These are phyloP conservation scores for Urocitellus parryii DNA, from an alignment of 2,113 vertebrate genomes.

Conservation along the genomic window DNA sequence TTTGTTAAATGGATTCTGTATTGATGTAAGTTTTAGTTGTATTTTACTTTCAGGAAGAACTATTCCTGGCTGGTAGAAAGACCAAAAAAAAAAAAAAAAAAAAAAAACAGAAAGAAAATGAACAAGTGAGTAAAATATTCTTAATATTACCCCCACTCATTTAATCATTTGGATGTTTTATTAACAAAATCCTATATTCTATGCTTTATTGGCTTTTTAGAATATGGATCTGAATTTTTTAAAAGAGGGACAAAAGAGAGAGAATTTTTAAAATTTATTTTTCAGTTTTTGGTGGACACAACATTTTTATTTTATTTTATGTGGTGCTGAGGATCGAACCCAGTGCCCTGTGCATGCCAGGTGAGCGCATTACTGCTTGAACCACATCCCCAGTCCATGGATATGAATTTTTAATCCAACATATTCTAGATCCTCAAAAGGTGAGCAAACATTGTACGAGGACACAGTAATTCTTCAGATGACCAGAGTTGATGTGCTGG, in stretches of 20 bases:
- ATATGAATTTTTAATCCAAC: background rate
- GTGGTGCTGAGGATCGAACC: too few relatives aligned
- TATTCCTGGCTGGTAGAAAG: background rate
- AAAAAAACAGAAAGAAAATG: background rate
- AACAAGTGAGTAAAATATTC: background rate
- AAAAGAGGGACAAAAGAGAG: too few relatives aligned
- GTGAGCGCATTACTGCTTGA: too few relatives aligned
- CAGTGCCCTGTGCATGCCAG: too few relatives aligned
- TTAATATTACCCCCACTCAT: background rate
- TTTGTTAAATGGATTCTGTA: slow-evolving; percentile 38
- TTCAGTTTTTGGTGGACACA: too few relatives aligned
- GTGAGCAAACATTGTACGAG: background rate
- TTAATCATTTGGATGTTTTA: background rate
- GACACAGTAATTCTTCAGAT: background rate
- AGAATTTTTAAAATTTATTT: too few relatives aligned
- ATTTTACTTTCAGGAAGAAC: slow-evolving; percentile 32
- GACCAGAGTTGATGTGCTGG: background rate
- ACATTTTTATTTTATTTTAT: too few relatives aligned
- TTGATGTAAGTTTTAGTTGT: background rate
- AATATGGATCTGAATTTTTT: background rate
- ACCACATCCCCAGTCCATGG: background rate
- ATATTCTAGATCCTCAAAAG: background rate
- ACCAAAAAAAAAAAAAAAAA: background rate
- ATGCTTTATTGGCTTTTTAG: background rate
- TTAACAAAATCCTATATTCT: slow-evolving; percentile 3